Base-by-base conservation (phyloP, 1,140 invertebrate species). In the Phortica variegata region DNA sequence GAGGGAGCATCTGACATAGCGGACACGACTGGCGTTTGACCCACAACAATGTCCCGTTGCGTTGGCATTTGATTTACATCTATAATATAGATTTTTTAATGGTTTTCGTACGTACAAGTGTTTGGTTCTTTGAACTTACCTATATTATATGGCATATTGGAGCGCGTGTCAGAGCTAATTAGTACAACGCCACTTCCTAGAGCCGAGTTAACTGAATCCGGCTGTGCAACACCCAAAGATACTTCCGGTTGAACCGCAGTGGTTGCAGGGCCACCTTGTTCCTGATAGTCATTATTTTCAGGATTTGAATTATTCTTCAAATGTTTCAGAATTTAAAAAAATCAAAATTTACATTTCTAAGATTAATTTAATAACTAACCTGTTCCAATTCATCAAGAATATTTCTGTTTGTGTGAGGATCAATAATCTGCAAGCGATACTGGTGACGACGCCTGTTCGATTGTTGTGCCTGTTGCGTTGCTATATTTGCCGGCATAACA, bases 1-100 rank as follows among this genome's bases (percentile, higher is more conserved):
- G 71, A 74, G 38, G 71, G 71, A 4, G 68, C 71, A 54, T 74
- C 71, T 17, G 71, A 58, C 56, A 62, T 74, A 5, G 71, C 71
- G 7, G 71, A 74, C 26, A 74, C 71, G 3, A 74, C 52, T 31
- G 71, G 71, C 1, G 71, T 74, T 38, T 56, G 61, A 8, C 49
- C 50, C 15, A 47, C 39, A 39, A 53, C 26, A 42, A 41, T 41
- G 17, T 57, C 60, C 38, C 66, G 58, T 31, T 62, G 57, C 47
- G 41, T 16, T 31, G 48, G 19, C 13, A 40, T 47, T 48, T 60
- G 43, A 43, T 73, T 56, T 68, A 13, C 9, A 17, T 20, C 9
- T 48, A 29, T 40, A 18, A 29, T 47, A 37, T 20, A 32, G 26
- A 36, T 34, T 49, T 29, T 39, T 6, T 40, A 34, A 18, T n/a